A percentile compares a stretch with the other conserved stretches of the same genome.
phyloP scores from a whole-genome alignment of 2,888 invertebrate genomes.

The Drosophila kuntzei region DNA sequence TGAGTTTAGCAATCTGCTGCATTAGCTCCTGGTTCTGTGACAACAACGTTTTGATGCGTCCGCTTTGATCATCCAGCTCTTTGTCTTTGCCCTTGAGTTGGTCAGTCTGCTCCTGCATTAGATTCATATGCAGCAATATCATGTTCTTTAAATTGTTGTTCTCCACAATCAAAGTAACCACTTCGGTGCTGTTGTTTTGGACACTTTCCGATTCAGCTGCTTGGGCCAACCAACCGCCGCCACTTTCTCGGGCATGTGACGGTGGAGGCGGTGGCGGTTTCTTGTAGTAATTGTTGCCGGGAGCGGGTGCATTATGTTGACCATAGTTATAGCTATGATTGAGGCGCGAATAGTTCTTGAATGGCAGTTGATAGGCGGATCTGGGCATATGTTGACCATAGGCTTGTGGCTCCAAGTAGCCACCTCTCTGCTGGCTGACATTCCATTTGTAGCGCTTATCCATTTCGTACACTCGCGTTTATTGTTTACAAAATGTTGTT shows the following conservation, averaged over 20 bases:
- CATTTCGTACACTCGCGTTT: constrained; percentile 46
- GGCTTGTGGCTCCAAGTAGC: constrained; percentile 41
- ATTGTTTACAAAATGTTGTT: constrained; percentile 36
- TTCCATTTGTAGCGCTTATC: constrained; percentile 69
- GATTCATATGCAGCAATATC: constrained; percentile 92
- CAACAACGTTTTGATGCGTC: constrained; percentile 93
- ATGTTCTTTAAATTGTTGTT: constrained; percentile 89
- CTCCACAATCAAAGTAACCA: constrained; percentile 83
- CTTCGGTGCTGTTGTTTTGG: constrained; percentile 52
- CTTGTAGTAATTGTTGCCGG: constrained; percentile 47
- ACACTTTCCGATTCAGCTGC: constrained; percentile 13
- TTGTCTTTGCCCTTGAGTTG: constrained; percentile 92
- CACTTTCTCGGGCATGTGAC: constrained; percentile 20
- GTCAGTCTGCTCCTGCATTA: constrained; percentile 96
- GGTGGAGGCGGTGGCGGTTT: constrained; percentile 19
- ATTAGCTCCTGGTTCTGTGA: constrained; percentile 73
- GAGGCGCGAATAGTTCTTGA: constrained; percentile 72
- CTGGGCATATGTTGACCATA: constrained; percentile 24
- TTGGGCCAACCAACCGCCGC: constrained; percentile 31
- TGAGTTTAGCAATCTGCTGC: constrained; percentile 86
- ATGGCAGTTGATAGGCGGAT: constrained; percentile 32
- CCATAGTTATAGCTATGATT: constrained; percentile 62
- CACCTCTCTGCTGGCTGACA: constrained; percentile 38
- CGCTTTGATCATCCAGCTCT: constrained; percentile 89
- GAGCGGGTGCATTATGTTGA: constrained; percentile 7